Base-by-base conservation (phyloP, 1,140 invertebrate genomes). In the Bombus picipes region DNA sequence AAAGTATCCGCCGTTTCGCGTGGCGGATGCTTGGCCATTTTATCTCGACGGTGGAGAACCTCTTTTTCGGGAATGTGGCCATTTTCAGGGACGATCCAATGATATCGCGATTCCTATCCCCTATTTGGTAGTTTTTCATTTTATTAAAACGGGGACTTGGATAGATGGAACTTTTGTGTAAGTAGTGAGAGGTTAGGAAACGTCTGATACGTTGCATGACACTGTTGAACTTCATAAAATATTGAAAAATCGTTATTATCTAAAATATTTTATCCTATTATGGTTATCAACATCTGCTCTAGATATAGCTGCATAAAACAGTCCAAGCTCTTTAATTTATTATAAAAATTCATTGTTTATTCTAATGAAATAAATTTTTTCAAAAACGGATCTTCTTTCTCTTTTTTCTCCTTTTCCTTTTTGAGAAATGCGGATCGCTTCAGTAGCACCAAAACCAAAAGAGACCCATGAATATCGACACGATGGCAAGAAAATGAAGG, bases 141-240 rank as follows among this genome's bases (percentile, higher is more conserved):
- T 74, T 74, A 74, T 74, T 74, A 74, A 74, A 74, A 74, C 73
- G 28, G 9, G 43, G n/a, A 10, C 12, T 74, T 25, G 73, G 22
- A 34, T 34, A 34, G 32, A 74, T 74, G 28, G n/a, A 74, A 3
- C 28, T 34, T 53, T 74, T 34, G 34, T 74, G 32, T 15, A 5
- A 25, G 9, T 18, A 2, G 6, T 9, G 39, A 73, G 18, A 32
- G 66, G 32, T 71, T 8, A 13, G 25, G 25, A 39, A 39, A 71
- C 68, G 4, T 71, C 37, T 37, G 32, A 37, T 28, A 68, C 2
- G 8, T 68, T 68, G 66, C 9, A 18, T 3, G 13, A 1, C 8
- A 28, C 39, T 1, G 37, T 28, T 1, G 25, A 39, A 39, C 1
- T 41, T 71, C 37, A 25, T 15, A 37, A 22, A 37, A 68, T 18